A percentile compares a stretch with the other conserved stretches of the same genome.
Conservation (phyloP, 2,797 vertebrate genomes). For the Takifugu rubripes region DNA sequence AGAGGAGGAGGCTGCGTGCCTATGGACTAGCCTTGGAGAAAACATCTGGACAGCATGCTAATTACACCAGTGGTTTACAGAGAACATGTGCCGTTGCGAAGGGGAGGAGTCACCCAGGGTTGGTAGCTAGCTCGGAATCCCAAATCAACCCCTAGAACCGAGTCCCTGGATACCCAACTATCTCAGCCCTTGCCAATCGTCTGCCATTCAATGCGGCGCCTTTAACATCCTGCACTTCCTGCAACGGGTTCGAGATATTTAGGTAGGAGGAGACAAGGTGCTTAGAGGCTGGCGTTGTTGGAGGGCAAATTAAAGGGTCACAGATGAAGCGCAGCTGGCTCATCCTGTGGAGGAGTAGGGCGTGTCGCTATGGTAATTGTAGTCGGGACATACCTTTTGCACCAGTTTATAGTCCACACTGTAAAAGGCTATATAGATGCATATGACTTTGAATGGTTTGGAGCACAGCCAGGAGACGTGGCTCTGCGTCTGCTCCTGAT, state of each 20-base stretch:
- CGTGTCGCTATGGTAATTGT: conserved; percentile 98
- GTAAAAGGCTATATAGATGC: conserved; percentile 99
- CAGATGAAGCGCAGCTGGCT: conserved; percentile 44
- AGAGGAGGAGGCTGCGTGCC: conserved; percentile 49
- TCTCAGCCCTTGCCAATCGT: conserved; percentile 1
- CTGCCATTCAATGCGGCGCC: conserved; percentile 3
- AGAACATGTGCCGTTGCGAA: conserved; percentile 62
- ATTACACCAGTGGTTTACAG: conserved; percentile 60
- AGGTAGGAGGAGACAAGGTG: conserved; percentile 38
- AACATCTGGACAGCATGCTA: conserved; percentile 75
- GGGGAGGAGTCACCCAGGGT: conserved; percentile 43
- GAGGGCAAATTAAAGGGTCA: conserved; percentile 30
- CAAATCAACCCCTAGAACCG: conserved; percentile 43
- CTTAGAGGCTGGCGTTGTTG: conserved; percentile 40
- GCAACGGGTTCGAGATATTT: conserved; percentile 29
- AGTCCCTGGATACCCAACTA: conserved; percentile 49
- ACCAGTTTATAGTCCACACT: conserved; percentile 98
- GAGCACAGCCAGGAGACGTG: conserved; percentile 99
- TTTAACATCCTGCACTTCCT: conserved; percentile 13
- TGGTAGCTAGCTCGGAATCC: conserved; percentile 42
- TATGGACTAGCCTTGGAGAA: conserved; percentile 59
- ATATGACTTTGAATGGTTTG: conserved; percentile 98
- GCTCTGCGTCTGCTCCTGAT: conserved; percentile 98
- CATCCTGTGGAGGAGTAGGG: conserved; percentile 96
- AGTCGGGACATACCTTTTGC: conserved; percentile 98